Percentiles rank a stretch among this genome's conserved stretches.
Evolutionary conservation across 2,797 vertebrate genomes (phyloP).

Genomic region (Rhynchotus rufescens): DNA sequence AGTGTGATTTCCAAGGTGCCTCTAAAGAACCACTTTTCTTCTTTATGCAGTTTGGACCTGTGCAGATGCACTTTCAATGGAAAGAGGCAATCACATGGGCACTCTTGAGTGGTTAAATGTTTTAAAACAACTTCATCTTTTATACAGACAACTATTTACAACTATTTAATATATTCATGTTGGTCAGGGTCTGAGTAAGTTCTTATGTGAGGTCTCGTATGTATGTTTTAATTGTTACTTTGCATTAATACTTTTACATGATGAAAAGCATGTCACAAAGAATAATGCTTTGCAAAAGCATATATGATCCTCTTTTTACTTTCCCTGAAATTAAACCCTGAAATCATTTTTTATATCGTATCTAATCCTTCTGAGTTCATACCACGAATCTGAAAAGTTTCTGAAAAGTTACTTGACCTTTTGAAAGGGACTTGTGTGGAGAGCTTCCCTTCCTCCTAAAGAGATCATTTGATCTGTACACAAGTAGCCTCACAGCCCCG

Average conservation of each 20-base stretch:
- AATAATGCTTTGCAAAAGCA: neutral
- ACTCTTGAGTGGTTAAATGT: neutral
- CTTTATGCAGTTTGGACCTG: neutral
- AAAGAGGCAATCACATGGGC: neutral
- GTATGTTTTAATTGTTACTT: neutral
- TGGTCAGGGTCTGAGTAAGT: fast-evolving
- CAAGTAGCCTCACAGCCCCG: conserved; percentile 3
- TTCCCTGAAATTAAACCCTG: neutral
- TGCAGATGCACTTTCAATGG: neutral
- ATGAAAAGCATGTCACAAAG: neutral
- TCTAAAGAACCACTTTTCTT: neutral
- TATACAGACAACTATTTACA: neutral
- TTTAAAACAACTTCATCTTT: neutral
- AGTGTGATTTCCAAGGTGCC: neutral
- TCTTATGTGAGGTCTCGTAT: neutral
- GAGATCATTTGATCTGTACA: neutral
- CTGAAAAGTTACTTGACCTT: conserved; percentile 11
- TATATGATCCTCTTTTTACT: neutral
- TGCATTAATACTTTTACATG: fast-evolving
- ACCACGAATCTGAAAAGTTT: neutral
- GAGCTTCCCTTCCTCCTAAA: neutral
- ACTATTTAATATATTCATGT: neutral
- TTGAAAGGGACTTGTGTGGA: neutral
- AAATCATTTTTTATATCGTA: conserved; percentile 16
- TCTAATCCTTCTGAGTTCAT: neutral